These are phyloP conservation scores for Hemichromis elongatus DNA, from an alignment of 2,113 vertebrate genomes.

Conservation along the genomic window DNA sequence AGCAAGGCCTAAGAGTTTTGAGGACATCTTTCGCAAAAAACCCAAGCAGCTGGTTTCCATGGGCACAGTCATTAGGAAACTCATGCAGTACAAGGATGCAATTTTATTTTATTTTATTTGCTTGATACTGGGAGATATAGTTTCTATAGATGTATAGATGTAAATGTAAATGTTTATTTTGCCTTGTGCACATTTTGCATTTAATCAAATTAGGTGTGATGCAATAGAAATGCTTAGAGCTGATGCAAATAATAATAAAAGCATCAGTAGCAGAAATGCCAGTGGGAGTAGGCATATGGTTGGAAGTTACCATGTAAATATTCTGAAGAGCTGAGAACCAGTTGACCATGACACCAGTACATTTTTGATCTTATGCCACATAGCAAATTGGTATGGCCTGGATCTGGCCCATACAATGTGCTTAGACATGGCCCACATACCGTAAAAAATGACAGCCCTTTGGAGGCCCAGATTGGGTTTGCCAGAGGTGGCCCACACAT, in stretches of 20 bases:
- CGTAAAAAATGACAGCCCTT: no score
- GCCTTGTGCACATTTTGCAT: not conserved
- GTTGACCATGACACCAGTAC: not conserved
- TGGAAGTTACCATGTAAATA: not conserved
- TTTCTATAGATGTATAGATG: not conserved
- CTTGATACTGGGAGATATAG: not conserved
- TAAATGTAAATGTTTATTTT: not conserved
- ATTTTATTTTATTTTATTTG: not conserved
- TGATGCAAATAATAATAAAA: not conserved
- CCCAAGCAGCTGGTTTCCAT: not conserved
- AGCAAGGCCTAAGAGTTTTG: not conserved
- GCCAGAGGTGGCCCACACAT: no score
- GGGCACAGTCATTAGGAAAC: not conserved
- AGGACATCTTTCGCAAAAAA: not conserved
- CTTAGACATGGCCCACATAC: no score
- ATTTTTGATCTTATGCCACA: not conserved
- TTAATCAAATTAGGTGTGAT: not conserved
- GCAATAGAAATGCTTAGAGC: not conserved
- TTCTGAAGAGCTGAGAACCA: not conserved
- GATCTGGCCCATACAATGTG: no score
- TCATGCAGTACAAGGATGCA: not conserved
- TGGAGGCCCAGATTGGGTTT: no score
- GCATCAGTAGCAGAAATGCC: not conserved
- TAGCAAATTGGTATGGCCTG: no score
- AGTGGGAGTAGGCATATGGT: not conserved